A percentile compares a stretch with the other conserved stretches of the same genome.
phyloP scores from a whole-genome alignment of 1,140 invertebrate genomes.

The Ectropis grisescens region DNA sequence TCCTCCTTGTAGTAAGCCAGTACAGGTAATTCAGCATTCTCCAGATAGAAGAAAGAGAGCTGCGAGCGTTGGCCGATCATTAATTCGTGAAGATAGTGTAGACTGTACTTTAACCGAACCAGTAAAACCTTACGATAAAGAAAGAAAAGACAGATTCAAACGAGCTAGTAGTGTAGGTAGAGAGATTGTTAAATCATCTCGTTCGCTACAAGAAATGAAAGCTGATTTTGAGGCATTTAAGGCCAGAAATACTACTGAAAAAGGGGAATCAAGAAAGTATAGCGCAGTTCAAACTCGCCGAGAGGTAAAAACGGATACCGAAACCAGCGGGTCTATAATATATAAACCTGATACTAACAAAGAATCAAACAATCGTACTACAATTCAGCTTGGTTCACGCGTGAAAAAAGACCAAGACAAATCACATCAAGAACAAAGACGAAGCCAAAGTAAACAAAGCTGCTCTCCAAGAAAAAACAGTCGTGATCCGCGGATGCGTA shows the following conservation, averaged over 20 bases:
- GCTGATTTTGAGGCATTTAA: slow-evolving; percentile 39
- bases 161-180: slow-evolving; percentile 50
- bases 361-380: no score
- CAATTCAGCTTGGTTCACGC: no score
- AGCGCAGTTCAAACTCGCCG: no score
- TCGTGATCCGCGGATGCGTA: slow-evolving; percentile 32
- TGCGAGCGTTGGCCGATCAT: slow-evolving; percentile 38
- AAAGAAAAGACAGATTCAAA: slow-evolving; percentile 17
- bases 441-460: no score
- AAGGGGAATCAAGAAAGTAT: no score
- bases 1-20: slow-evolving; percentile 7
- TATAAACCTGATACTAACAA: no score
- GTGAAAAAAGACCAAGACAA: no score
- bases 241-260: no score
- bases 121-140: background rate
- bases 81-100: slow-evolving; percentile 15
- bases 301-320: no score
- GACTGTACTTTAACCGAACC: slow-evolving; percentile 3
- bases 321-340: no score
- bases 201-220: slow-evolving; percentile 49
- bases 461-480: slow-evolving; percentile 25
- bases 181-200: slow-evolving; percentile 19
- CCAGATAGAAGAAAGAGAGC: slow-evolving; percentile 44
- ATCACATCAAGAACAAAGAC: no score
- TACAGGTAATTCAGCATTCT: slow-evolving; percentile 6